Conservation (phyloP, 2,113 vertebrate genomes). For the Charina bottae region DNA sequence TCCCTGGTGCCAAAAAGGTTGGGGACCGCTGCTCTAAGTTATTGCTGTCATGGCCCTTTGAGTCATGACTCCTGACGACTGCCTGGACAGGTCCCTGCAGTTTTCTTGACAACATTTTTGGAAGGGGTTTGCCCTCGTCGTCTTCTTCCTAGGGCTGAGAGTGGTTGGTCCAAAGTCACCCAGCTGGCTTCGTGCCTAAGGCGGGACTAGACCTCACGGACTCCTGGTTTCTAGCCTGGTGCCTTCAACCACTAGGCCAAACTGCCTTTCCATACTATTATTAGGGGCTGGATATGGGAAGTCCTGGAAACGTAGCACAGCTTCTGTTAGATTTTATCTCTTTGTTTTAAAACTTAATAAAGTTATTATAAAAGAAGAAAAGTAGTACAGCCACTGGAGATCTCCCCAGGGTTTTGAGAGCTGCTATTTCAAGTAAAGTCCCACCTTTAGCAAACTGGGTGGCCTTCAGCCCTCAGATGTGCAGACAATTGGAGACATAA, state of each 20-base stretch:
- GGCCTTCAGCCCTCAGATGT: neutral
- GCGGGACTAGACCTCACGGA: neutral
- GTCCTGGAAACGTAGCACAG: neutral
- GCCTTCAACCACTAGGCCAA: neutral
- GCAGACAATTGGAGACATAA: neutral
- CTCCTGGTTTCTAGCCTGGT: neutral
- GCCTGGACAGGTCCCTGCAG: too few species aligned
- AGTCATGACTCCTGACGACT: too few species aligned
- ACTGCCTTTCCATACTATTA: neutral
- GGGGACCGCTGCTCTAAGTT: too few species aligned
- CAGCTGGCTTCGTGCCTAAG: neutral
- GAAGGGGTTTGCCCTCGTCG: too few species aligned
- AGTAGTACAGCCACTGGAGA: neutral
- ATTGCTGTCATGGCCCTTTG: too few species aligned
- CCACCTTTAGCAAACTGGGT: neutral
- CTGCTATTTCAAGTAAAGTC: neutral
- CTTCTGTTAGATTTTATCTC: too few species aligned
- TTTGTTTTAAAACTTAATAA: too few species aligned
- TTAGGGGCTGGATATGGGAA: neutral
- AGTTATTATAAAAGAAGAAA: too few species aligned
- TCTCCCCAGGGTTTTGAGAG: neutral
- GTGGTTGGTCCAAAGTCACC: neutral
- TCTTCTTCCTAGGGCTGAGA: neutral
- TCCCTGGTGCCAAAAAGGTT: too few species aligned
- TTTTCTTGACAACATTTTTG: too few species aligned